These are phyloP conservation scores for Amblyopsis rosae DNA, from an alignment of 2,113 vertebrate genomes.

Conservation along the genomic window DNA sequence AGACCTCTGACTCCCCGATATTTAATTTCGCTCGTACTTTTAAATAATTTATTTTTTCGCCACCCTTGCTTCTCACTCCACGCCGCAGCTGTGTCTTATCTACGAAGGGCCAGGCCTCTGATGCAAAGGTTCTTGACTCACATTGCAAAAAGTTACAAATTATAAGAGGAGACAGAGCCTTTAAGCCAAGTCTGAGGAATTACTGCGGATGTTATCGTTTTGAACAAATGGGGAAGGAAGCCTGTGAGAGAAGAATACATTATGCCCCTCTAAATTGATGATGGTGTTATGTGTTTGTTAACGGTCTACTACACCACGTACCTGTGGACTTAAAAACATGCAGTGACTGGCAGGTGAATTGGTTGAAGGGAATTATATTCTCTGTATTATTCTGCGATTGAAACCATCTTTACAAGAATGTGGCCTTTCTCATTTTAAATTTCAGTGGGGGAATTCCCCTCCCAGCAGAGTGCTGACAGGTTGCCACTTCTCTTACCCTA, in stretches of 20 bases:
- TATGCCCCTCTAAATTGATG: too few species aligned
- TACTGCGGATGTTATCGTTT: conserved; percentile 26
- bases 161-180: conserved; percentile 31
- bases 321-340: too few species aligned
- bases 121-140: conserved; percentile 38
- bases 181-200: conserved; percentile 45
- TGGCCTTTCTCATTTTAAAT: too few species aligned
- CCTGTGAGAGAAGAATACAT: not conserved
- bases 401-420: too few species aligned
- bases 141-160: conserved; percentile 56
- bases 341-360: too few species aligned
- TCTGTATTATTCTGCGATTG: too few species aligned
- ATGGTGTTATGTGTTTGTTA: not conserved
- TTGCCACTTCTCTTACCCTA: too few species aligned
- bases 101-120: conserved; percentile 37
- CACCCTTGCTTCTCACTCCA: conserved; percentile 30
- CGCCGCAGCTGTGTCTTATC: conserved; percentile 60
- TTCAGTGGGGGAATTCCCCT: too few species aligned
- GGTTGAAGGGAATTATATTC: too few species aligned
- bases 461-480: too few species aligned
- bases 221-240: conserved; percentile 19
- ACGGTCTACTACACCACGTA: not conserved
- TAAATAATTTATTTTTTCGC: conserved; percentile 55
- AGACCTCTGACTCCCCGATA: conserved; percentile 53
- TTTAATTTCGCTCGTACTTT: conserved; percentile 50